Conservation (phyloP, 2,797 vertebrate genomes). For the Syngnathus rostellatus region DNA sequence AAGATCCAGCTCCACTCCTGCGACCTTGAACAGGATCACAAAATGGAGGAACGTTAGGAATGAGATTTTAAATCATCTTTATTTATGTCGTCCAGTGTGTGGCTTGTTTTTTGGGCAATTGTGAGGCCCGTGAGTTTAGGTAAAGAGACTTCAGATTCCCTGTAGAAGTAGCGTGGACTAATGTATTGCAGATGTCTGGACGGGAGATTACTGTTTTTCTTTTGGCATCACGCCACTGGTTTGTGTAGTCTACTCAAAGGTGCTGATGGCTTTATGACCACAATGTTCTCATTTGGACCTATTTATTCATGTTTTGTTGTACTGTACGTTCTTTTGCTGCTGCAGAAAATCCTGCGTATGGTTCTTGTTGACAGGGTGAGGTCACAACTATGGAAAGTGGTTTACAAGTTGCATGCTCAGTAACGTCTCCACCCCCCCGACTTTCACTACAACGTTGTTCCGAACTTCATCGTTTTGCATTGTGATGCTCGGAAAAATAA, state of each 20-base stretch:
- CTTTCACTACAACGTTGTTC: conserved; percentile 17
- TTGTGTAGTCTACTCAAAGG: conserved; percentile 45
- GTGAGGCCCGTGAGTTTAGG: conserved; percentile 1
- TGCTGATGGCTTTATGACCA: conserved; percentile 16
- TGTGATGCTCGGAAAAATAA: neutral
- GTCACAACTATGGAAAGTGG: conserved; percentile 40
- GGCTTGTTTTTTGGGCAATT: neutral
- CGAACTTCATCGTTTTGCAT: conserved; percentile 10
- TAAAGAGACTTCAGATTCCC: conserved; percentile 24
- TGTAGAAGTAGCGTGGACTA: conserved; percentile 15
- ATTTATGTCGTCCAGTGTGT: neutral
- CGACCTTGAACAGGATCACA: neutral
- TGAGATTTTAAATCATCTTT: neutral
- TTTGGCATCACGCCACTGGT: conserved; percentile 32
- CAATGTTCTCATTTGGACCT: conserved; percentile 22
- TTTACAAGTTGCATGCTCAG: conserved; percentile 34
- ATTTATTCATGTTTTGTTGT: conserved; percentile 46
- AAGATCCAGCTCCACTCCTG: neutral
- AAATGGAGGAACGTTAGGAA: neutral
- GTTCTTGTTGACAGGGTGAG: conserved; percentile 45
- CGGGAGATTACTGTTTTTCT: conserved; percentile 27
- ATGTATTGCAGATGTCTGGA: conserved; percentile 49
- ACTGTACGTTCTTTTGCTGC: conserved; percentile 12
- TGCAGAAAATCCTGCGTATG: conserved; percentile 21
- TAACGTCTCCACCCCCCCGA: conserved; percentile 32